Evolutionary conservation across 2,797 vertebrate species (phyloP).

Genomic region (Emys orbicularis): DNA sequence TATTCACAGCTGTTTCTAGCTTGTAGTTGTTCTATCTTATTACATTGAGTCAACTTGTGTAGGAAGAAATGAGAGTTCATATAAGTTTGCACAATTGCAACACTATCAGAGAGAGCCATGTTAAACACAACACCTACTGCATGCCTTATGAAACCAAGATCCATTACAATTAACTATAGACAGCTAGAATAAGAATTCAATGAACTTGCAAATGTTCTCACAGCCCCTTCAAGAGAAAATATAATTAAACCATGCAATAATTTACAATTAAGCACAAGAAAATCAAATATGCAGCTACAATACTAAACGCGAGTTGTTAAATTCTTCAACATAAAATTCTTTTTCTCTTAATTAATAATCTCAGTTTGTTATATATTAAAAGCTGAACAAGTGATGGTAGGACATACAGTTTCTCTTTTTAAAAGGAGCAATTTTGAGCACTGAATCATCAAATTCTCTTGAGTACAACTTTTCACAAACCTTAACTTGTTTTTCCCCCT

Average conservation of each 20-base stretch:
- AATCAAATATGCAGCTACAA: neutral
- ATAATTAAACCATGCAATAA: neutral
- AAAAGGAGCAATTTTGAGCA: neutral
- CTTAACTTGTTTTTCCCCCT: neutral
- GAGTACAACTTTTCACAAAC: neutral
- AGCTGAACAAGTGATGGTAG: neutral
- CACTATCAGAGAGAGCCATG: neutral
- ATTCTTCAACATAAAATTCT: neutral
- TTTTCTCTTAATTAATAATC: slow-evolving; percentile 2
- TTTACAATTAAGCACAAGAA: neutral
- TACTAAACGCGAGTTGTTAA: neutral
- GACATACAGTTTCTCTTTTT: neutral
- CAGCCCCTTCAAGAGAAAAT: slow-evolving; percentile 4
- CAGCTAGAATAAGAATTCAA: neutral
- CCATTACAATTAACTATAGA: neutral
- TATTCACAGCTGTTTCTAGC: neutral
- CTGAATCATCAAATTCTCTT: slow-evolving; percentile 13
- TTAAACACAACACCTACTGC: neutral
- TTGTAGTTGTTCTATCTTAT: neutral
- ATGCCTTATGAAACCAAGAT: neutral
- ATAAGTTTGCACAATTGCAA: neutral
- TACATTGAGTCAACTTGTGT: neutral
- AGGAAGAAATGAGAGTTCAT: neutral
- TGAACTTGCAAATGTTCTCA: neutral
- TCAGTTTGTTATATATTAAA: neutral